A percentile compares a stretch with the other conserved stretches of the same genome.
These are phyloP conservation scores for Chaunax sp. DNA, from an alignment of 2,797 vertebrate species.

Conservation along the genomic window DNA sequence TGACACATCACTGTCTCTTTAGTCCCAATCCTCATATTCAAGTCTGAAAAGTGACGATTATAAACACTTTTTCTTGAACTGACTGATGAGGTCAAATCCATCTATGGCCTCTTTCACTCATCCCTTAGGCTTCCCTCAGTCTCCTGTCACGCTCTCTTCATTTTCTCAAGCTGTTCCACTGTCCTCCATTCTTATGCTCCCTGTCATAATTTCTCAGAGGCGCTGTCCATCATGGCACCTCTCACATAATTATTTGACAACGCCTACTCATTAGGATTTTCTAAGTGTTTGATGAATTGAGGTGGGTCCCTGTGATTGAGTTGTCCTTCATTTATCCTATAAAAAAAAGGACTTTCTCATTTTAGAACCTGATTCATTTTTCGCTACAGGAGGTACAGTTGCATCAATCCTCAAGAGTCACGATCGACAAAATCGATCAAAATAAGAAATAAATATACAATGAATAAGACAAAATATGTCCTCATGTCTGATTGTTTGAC, in stretches of 20 bases:
- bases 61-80: slow-evolving; percentile 49
- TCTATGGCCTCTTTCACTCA: slow-evolving; percentile 42
- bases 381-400: background rate
- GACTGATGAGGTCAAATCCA: slow-evolving; percentile 57
- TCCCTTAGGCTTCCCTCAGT: slow-evolving; percentile 46
- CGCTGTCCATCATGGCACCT: slow-evolving; percentile 35
- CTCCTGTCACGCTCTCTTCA: slow-evolving; percentile 39
- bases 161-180: slow-evolving; percentile 38
- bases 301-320: slow-evolving; percentile 20
- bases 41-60: slow-evolving; percentile 37
- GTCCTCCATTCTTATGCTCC: slow-evolving; percentile 24
- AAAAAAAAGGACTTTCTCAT: slow-evolving; percentile 15
- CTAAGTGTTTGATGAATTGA: slow-evolving; percentile 1
- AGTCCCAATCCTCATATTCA: slow-evolving; percentile 22
- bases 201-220: slow-evolving; percentile 39
- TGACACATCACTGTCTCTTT: slow-evolving; percentile 3
- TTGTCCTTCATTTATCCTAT: slow-evolving; percentile 46
- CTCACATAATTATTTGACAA: slow-evolving; percentile 23
- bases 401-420: background rate
- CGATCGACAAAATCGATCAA: too few relatives aligned
- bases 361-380: background rate
- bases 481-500: too few relatives aligned
- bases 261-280: slow-evolving; percentile 22
- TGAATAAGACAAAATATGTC: too few relatives aligned
- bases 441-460: too few relatives aligned